phyloP scores from a whole-genome alignment of 2,113 vertebrate genomes.

The Fulica atra region DNA sequence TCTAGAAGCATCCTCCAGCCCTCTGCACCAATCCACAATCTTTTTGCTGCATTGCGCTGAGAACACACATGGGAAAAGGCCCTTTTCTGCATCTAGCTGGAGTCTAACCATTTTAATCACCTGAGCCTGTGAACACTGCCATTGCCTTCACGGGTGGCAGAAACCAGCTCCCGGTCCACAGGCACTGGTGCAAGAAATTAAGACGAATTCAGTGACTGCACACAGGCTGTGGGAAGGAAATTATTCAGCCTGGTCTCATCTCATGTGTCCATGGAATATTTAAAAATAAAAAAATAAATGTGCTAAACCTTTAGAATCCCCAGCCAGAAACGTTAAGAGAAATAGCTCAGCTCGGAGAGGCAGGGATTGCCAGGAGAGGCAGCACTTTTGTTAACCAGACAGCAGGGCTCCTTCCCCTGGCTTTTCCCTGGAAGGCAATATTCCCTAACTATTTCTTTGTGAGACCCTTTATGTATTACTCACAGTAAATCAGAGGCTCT shows the following conservation, averaged over 20 bases:
- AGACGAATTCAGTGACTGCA: not conserved
- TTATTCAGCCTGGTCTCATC: not conserved
- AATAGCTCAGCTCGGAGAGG: not conserved
- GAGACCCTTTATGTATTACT: not conserved
- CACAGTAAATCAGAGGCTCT: not conserved
- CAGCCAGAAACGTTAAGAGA: not conserved
- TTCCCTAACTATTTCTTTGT: not conserved
- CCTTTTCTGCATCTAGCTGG: not conserved
- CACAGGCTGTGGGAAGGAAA: not conserved
- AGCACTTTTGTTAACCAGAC: not conserved
- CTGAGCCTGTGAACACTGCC: not conserved
- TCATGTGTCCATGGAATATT: not conserved
- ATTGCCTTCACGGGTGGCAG: not conserved
- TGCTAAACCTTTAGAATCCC: not conserved
- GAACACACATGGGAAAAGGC: not conserved
- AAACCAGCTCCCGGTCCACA: not conserved
- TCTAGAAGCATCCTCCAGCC: not conserved
- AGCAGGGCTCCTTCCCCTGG: not conserved
- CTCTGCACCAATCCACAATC: not conserved
- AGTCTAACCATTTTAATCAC: not conserved
- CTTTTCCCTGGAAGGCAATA: not conserved
- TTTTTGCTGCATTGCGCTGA: not conserved
- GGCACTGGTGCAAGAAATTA: constrained; percentile 57
- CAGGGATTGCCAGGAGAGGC: not conserved
- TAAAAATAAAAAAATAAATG: not conserved